Conservation (phyloP, 2,113 vertebrate species). For the Erpornis zantholeuca region DNA sequence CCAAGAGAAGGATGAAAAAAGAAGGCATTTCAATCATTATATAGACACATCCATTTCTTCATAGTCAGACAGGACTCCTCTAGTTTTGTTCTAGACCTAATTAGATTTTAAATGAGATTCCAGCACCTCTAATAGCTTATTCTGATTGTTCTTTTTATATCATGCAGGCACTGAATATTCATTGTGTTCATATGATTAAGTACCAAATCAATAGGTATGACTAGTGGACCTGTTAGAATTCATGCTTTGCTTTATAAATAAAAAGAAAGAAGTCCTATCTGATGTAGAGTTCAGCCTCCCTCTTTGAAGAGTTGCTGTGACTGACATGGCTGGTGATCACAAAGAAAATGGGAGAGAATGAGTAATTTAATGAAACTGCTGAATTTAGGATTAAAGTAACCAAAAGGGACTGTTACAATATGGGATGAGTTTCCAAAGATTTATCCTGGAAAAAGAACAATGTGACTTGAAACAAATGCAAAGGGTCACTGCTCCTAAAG, state of each 20-base stretch:
- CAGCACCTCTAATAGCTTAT: slow-evolving; percentile 77
- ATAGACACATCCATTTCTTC: slow-evolving; percentile 65
- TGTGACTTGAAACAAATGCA: background rate
- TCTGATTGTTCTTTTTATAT: slow-evolving; percentile 82
- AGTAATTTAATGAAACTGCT: slow-evolving; percentile 33
- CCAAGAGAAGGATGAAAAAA: slow-evolving; percentile 7
- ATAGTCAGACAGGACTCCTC: slow-evolving; percentile 54
- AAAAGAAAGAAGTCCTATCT: slow-evolving; percentile 48
- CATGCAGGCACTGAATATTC: slow-evolving; percentile 71
- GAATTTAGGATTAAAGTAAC: slow-evolving; percentile 16
- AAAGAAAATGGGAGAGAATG: slow-evolving; percentile 1
- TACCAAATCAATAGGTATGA: slow-evolving; percentile 68
- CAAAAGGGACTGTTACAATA: background rate
- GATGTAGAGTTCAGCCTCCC: slow-evolving; percentile 24
- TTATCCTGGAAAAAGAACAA: background rate
- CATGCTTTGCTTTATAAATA: slow-evolving; percentile 59
- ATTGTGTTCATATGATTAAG: slow-evolving; percentile 73
- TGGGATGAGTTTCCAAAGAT: background rate
- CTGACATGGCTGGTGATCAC: slow-evolving; percentile 29
- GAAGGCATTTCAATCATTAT: slow-evolving; percentile 19
- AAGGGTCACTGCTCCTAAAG: background rate
- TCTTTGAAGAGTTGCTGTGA: slow-evolving; percentile 10
- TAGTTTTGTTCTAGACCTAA: slow-evolving; percentile 74
- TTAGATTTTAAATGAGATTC: slow-evolving; percentile 81
- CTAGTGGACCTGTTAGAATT: slow-evolving; percentile 53